phyloP scores from a whole-genome alignment of 2,113 vertebrate genomes.

The Colossoma macropomum region DNA sequence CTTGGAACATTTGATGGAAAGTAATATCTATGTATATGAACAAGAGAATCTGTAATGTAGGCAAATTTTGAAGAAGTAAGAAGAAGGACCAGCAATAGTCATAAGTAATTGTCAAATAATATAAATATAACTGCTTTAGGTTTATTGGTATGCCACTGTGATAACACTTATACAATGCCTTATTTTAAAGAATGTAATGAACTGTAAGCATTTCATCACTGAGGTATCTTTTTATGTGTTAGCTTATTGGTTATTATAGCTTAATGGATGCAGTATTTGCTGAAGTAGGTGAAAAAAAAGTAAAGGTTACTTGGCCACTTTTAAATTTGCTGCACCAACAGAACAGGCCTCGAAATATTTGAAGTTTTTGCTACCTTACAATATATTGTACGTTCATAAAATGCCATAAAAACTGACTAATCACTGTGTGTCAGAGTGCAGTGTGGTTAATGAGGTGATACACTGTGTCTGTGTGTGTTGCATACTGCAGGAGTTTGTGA shows the following conservation, averaged over 20 bases:
- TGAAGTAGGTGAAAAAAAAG: background rate
- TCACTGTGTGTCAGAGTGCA: background rate
- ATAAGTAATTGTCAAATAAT: background rate
- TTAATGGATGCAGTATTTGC: background rate
- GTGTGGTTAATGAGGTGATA: background rate
- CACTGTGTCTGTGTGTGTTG: constrained; percentile 5
- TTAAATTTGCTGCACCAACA: constrained; percentile 14
- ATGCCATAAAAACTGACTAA: background rate
- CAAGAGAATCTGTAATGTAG: too few relatives aligned
- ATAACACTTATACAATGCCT: background rate
- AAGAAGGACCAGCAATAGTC: background rate
- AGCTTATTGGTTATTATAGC: background rate
- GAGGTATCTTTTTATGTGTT: background rate
- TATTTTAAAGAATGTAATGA: background rate
- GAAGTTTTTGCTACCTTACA: background rate
- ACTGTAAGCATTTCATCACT: background rate
- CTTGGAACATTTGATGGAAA: background rate
- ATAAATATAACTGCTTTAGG: background rate
- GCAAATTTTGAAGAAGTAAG: background rate
- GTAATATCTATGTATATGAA: too few relatives aligned
- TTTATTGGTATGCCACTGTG: background rate
- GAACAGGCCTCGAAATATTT: background rate
- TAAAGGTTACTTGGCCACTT: background rate
- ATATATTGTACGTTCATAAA: background rate
- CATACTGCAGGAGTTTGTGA: constrained; percentile 92